These are phyloP conservation scores for Platygyra sinensis DNA, from an alignment of 64 coral and sea anemone species.

Conservation along the genomic window DNA sequence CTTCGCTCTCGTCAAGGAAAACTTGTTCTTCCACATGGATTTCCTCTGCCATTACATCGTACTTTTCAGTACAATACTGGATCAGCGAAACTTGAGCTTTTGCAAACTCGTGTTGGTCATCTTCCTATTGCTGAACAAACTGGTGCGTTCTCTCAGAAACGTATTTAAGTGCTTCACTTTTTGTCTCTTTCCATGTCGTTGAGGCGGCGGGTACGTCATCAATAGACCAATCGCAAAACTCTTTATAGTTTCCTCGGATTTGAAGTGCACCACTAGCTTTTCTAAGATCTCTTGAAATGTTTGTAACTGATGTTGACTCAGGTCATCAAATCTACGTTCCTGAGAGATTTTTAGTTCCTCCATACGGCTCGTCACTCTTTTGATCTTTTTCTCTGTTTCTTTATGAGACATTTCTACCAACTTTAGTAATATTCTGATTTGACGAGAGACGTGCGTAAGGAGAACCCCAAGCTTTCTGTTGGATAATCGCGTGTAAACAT, in stretches of 20 bases:
- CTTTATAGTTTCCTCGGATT: neutral
- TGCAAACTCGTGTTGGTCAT: neutral
- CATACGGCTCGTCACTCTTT: neutral
- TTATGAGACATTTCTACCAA: neutral
- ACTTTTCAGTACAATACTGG: neutral
- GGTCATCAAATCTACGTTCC: neutral
- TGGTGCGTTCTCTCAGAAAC: neutral
- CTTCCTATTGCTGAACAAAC: conserved; percentile 8
- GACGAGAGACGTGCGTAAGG: neutral
- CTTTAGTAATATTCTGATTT: neutral
- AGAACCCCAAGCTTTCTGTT: neutral
- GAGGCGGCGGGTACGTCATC: neutral
- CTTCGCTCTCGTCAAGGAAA: neutral
- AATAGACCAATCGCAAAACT: neutral
- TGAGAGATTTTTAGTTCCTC: neutral
- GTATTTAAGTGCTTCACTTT: neutral
- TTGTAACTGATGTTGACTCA: neutral
- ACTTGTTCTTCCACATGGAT: neutral
- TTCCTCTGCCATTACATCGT: conserved; percentile 11
- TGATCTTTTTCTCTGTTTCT: neutral
- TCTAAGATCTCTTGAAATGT: neutral
- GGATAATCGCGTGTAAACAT: neutral
- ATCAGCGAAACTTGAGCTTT: neutral
- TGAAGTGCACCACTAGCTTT: neutral
- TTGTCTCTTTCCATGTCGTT: neutral